Evolutionary conservation across 1,140 invertebrate species (phyloP), one percentile per base, ranked within the genome.

Genomic region (Acromyrmex echinatior): DNA sequence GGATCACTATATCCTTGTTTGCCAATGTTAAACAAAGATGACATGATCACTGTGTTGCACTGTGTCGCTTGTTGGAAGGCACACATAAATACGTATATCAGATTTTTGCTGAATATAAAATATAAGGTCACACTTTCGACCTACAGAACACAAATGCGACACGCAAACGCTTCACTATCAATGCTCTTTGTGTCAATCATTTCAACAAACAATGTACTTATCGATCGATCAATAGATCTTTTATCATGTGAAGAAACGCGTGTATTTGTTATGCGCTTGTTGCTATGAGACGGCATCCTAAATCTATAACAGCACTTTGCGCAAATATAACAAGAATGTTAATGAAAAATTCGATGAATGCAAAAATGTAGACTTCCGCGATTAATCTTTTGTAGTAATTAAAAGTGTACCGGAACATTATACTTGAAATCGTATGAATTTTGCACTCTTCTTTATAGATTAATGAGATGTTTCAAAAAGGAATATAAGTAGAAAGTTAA

Each of bases 181-280:
- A 7, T 25, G 16, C 12, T 63, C 51, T 21, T 31, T 51, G 18
- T 16, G 21, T 84, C 35, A 62, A 88, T 86, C 45, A 62, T 35
- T 88, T 81, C 21, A 25, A 71, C 51, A 73, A 85, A 65, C 25
- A 56, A 56, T 35, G 49, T 56, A 70, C 68, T 76, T 68, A 63
- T 89, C 28, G 66, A 78, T 51, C 3, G 81, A 90, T 90, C 87
- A 58, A 89, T 90, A 65, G 49, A 18, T 86, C 63, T 89, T 82
- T 28, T 60, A 49, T 21, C 18, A 10, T 2, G 28, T 18, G 18
- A 58, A 53, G 6, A 56, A 25, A n/a, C 12, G 73, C 53, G 45
- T 12, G 25, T 12, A n/a, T 63, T 58, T 90, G 78, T 88, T 89
- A 63, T 62, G 63, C 28, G 31, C 0, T 12, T 58, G 88, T 90